These are phyloP conservation scores for Yponomeuta plumbellus DNA, from an alignment of 2,888 invertebrate species.

Conservation along the genomic window DNA sequence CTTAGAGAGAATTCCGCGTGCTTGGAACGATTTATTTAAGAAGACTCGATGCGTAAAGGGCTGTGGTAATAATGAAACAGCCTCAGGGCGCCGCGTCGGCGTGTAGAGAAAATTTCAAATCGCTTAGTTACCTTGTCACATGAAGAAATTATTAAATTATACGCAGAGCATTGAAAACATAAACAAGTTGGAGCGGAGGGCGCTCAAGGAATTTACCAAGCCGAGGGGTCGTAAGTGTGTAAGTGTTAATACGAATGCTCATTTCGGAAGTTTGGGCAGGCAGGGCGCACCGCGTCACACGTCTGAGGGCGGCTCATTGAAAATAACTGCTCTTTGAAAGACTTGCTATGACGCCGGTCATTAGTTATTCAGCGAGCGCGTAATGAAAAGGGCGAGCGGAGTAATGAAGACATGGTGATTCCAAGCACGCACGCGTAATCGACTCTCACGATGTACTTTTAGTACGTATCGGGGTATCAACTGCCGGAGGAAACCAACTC, in stretches of 20 bases:
- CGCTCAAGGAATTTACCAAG: slow-evolving; percentile 1
- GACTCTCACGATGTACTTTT: slow-evolving; percentile 35
- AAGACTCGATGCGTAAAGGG: not conserved
- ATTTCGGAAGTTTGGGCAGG: slow-evolving; percentile 24
- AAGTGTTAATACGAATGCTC: slow-evolving; percentile 18
- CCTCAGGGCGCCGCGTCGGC: not conserved
- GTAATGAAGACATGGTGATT: slow-evolving; percentile 67
- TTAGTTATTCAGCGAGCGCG: slow-evolving; percentile 61
- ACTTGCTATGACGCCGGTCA: slow-evolving; percentile 53
- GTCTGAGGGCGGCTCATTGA: slow-evolving; percentile 42
- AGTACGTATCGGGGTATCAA: slow-evolving; percentile 13
- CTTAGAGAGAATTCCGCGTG: not conserved
- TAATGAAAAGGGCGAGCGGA: slow-evolving; percentile 57
- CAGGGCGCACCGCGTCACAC: slow-evolving; percentile 23
- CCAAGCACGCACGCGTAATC: slow-evolving; percentile 62
- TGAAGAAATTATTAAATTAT: slow-evolving; percentile 15
- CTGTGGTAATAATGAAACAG: not conserved
- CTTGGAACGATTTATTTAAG: not conserved
- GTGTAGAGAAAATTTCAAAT: not conserved
- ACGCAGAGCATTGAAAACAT: slow-evolving; percentile 11
- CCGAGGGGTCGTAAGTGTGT: slow-evolving; percentile 17
- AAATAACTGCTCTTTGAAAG: slow-evolving; percentile 51
- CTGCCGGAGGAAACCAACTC: slow-evolving; percentile 7
- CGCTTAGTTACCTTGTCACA: slow-evolving; percentile 13
- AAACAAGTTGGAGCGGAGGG: slow-evolving; percentile 12